A percentile compares a stretch with the other conserved stretches of the same genome.
Conservation (phyloP, 1,140 invertebrate species). For the Drosophila burlai region DNA sequence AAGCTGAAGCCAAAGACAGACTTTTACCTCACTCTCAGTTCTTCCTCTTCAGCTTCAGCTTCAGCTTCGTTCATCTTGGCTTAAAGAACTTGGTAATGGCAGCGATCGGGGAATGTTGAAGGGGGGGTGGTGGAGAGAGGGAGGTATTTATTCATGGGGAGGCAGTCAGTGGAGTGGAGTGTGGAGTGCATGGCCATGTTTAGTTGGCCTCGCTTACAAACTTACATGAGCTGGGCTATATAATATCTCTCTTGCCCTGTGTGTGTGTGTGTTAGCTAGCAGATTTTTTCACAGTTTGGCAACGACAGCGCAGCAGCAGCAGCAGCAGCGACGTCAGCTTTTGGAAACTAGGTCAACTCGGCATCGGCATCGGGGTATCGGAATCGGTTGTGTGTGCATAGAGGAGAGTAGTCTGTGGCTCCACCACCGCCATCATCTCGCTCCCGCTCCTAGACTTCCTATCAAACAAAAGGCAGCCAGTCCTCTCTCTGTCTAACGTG, state of each 20-base stretch:
- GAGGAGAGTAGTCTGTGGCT: constrained; percentile 36
- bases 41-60: neutral
- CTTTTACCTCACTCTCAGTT: constrained; percentile 9
- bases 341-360: constrained; percentile 68
- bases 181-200: constrained; percentile 27
- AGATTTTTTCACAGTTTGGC: constrained; percentile 67
- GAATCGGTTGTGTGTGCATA: constrained; percentile 37
- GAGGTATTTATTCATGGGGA: neutral
- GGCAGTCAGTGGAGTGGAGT: neutral
- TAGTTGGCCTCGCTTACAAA: constrained; percentile 44
- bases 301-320: constrained; percentile 56
- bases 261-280: constrained; percentile 31
- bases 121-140: neutral
- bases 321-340: constrained; percentile 51
- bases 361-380: constrained; percentile 12
- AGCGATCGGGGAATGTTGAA: neutral
- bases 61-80: constrained; percentile 7
- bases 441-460: constrained; percentile 26
- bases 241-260: constrained; percentile 6
- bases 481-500: constrained; percentile 10
- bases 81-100: constrained; percentile 9
- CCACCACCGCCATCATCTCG: constrained; percentile 27
- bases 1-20: constrained; percentile 8
- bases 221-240: constrained; percentile 15
- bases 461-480: neutral